Evolutionary conservation across 2,797 vertebrate genomes (phyloP).

Genomic region (Alosa sapidissima): DNA sequence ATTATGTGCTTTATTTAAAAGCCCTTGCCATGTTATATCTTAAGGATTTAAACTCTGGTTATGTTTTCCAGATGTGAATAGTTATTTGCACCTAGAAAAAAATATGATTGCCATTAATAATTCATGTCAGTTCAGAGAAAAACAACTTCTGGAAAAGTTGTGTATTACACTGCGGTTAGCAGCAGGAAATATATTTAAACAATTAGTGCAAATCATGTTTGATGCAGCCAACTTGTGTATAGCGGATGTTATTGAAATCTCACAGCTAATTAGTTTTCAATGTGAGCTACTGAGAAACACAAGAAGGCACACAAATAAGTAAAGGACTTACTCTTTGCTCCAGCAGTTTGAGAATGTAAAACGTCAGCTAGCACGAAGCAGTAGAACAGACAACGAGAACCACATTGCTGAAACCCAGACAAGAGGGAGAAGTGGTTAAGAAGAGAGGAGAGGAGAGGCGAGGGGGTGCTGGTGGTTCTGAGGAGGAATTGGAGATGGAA

Average conservation of each 20-base stretch:
- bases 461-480: conserved; percentile 19
- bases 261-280: conserved; percentile 61
- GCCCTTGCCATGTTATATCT: background rate
- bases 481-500: conserved; percentile 61
- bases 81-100: background rate
- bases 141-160: conserved; percentile 21
- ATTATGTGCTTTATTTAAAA: background rate
- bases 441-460: background rate
- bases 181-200: conserved; percentile 31
- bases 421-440: conserved; percentile 50
- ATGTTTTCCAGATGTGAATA: conserved; percentile 24
- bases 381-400: conserved; percentile 68
- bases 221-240: conserved; percentile 13
- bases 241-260: conserved; percentile 60
- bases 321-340: conserved; percentile 57
- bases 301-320: conserved; percentile 44
- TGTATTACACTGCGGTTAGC: background rate
- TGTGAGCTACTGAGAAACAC: conserved; percentile 51
- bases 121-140: conserved; percentile 17
- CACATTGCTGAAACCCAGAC: conserved; percentile 67
- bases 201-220: conserved; percentile 41
- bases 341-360: conserved; percentile 60
- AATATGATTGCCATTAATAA: background rate
- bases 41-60: background rate
- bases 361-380: conserved; percentile 48